Evolutionary conservation across 2,888 invertebrate genomes (phyloP), one percentile per base, ranked within the genome.

Genomic region (Hypselothyrea guttata): DNA sequence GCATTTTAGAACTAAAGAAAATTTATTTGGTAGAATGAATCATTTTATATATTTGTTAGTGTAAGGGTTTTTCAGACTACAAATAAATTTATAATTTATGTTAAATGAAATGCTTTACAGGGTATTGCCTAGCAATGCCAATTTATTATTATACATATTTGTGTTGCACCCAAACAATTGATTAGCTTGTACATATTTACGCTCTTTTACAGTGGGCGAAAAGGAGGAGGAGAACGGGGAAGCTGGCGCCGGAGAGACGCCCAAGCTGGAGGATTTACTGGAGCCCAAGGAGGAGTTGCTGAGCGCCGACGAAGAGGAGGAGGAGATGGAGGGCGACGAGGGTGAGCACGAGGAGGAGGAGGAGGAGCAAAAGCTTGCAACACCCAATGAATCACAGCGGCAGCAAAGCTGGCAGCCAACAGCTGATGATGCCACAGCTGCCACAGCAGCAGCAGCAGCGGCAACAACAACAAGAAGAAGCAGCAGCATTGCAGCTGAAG

Each of bases 261-360:
- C 57, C 12, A 68, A 66, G 49, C 51, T 54, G 8, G 4, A 30
- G 2, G 75, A 84, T 53, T 75, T 86, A 33, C 54, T 86, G 34
- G 87, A 88, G 69, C 84, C 88, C 60, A 88, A 88, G 47, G 88
- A 88, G 63, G 88, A 88, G 69, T 55, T 87, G 47, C 65, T 87
- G 33, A 84, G 84, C 57, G 87, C 83, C 28, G 78, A 84, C 3
- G 86, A 83, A 33, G 75, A 76, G 45, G 51, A 55, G 18, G 73
- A 69, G 9, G 77, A 69, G 37, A 61, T 67, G 11, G 71, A 68
- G 2, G 47, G 49, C 18, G 71, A 70, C 11, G 78, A 70, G 35
- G 65, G 67, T 8, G 65, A 65, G 13, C 63, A 65, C 18, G 63
- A 61, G 13, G 74, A 42, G 42, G 30, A 48, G 7, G 18, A 34